Evolutionary conservation across 2,888 invertebrate species (phyloP).

Genomic region (Fragum whitleyi): DNA sequence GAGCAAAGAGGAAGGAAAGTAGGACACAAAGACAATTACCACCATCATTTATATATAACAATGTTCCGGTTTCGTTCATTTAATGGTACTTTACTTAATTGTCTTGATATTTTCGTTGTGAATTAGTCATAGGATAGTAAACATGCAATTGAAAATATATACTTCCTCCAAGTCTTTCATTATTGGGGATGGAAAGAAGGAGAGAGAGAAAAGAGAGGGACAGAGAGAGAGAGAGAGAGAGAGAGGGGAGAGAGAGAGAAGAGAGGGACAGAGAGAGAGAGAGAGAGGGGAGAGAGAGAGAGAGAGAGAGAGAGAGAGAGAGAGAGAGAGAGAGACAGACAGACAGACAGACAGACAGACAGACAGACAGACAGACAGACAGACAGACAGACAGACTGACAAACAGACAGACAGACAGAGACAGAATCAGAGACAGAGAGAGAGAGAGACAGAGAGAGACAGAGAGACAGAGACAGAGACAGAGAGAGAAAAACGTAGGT

Average conservation of each 20-base stretch:
- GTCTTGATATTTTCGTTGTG: background rate
- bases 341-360: no score
- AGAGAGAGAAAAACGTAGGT: no score
- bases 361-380: no score
- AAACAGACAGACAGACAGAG: no score
- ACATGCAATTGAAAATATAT: background rate
- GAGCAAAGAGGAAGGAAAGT: background rate
- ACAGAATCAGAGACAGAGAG: no score
- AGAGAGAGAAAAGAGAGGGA: background rate
- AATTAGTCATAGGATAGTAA: background rate
- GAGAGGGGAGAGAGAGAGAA: no score
- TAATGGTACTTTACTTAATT: background rate
- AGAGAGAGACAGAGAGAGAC: no score
- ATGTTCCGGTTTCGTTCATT: background rate
- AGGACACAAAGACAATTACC: background rate
- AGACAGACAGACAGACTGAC: no score
- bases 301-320: background rate
- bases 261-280: no score
- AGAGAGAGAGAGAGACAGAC: no score
- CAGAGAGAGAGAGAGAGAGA: background rate
- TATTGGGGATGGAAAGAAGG: background rate
- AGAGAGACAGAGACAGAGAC: no score
- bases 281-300: background rate
- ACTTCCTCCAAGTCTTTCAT: background rate
- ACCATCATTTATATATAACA: background rate